A percentile compares a stretch with the other conserved stretches of the same genome.
Conservation (phyloP, 2,797 vertebrate genomes). For the Knipowitschia caucasica region DNA sequence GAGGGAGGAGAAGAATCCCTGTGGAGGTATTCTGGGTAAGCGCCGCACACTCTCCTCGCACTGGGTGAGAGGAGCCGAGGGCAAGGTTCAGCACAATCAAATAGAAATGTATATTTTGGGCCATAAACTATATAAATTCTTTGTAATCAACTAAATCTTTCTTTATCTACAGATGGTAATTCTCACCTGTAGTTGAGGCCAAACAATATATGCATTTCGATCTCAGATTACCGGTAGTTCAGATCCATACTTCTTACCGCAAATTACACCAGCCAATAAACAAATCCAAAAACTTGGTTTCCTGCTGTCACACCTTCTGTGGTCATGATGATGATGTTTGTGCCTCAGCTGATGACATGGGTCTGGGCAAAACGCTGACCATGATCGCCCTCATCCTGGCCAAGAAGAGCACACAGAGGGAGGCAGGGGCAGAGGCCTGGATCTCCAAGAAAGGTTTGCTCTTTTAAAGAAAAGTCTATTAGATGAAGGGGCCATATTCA, state of each 20-base stretch:
- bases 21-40: slow-evolving; percentile 91
- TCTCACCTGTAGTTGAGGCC: too few species aligned
- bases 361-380: slow-evolving; percentile 93
- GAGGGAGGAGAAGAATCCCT: slow-evolving; percentile 89
- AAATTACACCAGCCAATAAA: too few species aligned
- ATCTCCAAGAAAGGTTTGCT: slow-evolving; percentile 79
- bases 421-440: slow-evolving; percentile 69
- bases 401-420: slow-evolving; percentile 71
- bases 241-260: too few species aligned
- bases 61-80: neutral
- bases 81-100: too few species aligned
- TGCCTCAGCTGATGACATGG: slow-evolving; percentile 93
- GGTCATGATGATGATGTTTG: neutral
- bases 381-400: slow-evolving; percentile 89
- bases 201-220: too few species aligned
- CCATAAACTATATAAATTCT: too few species aligned
- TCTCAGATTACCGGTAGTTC: too few species aligned
- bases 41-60: neutral
- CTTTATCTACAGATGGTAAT: too few species aligned
- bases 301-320: neutral
- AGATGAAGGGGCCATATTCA: too few species aligned
- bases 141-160: too few species aligned
- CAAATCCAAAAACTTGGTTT: neutral
- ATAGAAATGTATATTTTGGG: too few species aligned
- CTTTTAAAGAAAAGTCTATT: too few species aligned